Conservation (phyloP, 2,888 invertebrate species). For the Diabrotica balteata region DNA sequence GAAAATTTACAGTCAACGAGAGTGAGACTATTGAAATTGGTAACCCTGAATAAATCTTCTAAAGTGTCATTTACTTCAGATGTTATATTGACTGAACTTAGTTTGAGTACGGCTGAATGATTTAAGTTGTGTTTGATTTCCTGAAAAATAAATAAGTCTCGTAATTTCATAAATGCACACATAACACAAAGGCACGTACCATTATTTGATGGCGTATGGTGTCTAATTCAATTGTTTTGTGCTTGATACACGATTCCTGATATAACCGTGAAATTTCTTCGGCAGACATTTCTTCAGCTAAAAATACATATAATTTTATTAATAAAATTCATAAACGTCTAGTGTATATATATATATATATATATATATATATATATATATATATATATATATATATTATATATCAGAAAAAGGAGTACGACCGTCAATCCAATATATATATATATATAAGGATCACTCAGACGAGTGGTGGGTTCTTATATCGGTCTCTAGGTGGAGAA, state of each 20-base stretch:
- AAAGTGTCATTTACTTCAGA: slow-evolving; percentile 55
- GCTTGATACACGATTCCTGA: slow-evolving; percentile 49
- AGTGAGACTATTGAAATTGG: slow-evolving; percentile 53
- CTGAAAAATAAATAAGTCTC: slow-evolving; percentile 39
- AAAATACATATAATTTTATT: slow-evolving; percentile 17
- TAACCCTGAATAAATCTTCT: slow-evolving; percentile 53
- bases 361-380: too few species aligned
- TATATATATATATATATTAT: too few species aligned
- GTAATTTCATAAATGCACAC: too few species aligned
- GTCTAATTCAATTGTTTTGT: slow-evolving; percentile 51
- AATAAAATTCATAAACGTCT: slow-evolving; percentile 38
- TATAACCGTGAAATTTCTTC: slow-evolving; percentile 48
- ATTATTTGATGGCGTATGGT: slow-evolving; percentile 47
- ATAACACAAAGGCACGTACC: slow-evolving; percentile 35
- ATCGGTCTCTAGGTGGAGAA: too few species aligned
- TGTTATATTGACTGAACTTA: slow-evolving; percentile 51
- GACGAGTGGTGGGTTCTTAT: too few species aligned
- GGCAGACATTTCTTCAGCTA: slow-evolving; percentile 42
- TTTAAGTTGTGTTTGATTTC: slow-evolving; percentile 55
- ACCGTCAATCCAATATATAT: too few species aligned
- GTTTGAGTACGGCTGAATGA: slow-evolving; percentile 53
- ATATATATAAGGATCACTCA: too few species aligned
- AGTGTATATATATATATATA: too few species aligned
- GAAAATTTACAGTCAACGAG: slow-evolving; percentile 53
- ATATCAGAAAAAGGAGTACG: too few species aligned